phyloP scores from a whole-genome alignment of 2,113 vertebrate genomes.

The Rhinoptilus africanus region DNA sequence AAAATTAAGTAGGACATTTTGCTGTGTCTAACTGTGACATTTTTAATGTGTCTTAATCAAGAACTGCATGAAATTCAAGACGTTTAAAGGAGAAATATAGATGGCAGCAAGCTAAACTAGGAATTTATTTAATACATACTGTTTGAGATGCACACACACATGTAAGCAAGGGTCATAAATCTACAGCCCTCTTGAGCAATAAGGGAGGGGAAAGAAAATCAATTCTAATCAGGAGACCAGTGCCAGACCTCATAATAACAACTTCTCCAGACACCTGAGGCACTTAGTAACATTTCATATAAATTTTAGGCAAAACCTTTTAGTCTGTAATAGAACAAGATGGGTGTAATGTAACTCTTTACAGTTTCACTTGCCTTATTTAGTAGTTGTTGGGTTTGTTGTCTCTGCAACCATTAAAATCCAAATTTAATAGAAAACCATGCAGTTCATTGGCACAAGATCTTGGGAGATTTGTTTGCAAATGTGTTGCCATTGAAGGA shows the following conservation, averaged over 20 bases:
- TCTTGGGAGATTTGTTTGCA: background rate
- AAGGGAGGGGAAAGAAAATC: conserved; percentile 55
- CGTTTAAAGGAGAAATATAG: background rate
- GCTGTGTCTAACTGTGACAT: background rate
- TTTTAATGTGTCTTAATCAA: background rate
- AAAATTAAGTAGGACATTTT: background rate
- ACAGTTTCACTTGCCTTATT: background rate
- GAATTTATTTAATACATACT: conserved; percentile 6
- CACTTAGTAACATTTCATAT: conserved; percentile 27
- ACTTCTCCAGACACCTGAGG: conserved; percentile 37
- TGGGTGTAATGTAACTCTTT: background rate
- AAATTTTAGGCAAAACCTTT: conserved; percentile 24
- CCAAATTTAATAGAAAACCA: background rate
- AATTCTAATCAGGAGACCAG: conserved; percentile 60
- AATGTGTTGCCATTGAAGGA: background rate
- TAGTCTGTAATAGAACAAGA: background rate
- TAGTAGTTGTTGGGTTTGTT: background rate
- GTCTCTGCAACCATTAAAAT: background rate
- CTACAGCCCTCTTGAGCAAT: conserved; percentile 43
- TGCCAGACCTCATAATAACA: conserved; percentile 2
- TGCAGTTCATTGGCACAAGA: background rate
- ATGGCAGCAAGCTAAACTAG: background rate
- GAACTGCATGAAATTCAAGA: background rate
- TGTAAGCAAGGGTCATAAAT: conserved; percentile 53
- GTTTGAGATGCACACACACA: conserved; percentile 29